A percentile compares a stretch with the other conserved stretches of the same genome.
Evolutionary conservation across 1,140 invertebrate species (phyloP).

Genomic region (Chionoecetes opilio): DNA sequence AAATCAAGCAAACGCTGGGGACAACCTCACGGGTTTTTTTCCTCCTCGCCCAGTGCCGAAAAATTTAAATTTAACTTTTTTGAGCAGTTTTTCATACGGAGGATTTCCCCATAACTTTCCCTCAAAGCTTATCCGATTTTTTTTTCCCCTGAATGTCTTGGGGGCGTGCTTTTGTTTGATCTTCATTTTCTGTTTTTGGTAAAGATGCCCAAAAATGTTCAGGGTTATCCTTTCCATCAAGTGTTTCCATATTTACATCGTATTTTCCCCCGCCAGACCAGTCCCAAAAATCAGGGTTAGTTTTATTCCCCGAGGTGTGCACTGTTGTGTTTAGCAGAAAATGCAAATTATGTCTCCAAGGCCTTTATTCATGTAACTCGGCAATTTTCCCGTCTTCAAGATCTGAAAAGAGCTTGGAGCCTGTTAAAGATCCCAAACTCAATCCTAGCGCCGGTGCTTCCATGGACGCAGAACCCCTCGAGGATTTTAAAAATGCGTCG

Average conservation of each 20-base stretch:
- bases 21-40: neutral
- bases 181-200: constrained; percentile 45
- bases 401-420: constrained; percentile 50
- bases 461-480: constrained; percentile 33
- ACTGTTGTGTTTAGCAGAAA: neutral
- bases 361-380: constrained; percentile 53
- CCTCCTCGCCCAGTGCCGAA: neutral
- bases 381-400: neutral
- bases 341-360: constrained; percentile 35
- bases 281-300: neutral
- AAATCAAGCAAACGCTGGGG: neutral
- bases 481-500: constrained; percentile 15
- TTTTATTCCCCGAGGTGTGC: neutral
- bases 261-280: constrained; percentile 37
- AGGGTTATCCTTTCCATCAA: constrained; percentile 38
- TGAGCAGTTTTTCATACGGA: neutral
- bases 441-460: neutral
- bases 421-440: constrained; percentile 20
- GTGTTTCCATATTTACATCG: constrained; percentile 36
- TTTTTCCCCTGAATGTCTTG: neutral
- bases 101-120: neutral
- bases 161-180: neutral
- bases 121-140: too few species aligned
- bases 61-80: constrained; percentile 31
- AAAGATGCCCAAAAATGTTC: constrained; percentile 5